Evolutionary conservation across 2,797 vertebrate species (phyloP), one percentile per base, ranked within the genome.

Genomic region (Buphagus erythrorhynchus): DNA sequence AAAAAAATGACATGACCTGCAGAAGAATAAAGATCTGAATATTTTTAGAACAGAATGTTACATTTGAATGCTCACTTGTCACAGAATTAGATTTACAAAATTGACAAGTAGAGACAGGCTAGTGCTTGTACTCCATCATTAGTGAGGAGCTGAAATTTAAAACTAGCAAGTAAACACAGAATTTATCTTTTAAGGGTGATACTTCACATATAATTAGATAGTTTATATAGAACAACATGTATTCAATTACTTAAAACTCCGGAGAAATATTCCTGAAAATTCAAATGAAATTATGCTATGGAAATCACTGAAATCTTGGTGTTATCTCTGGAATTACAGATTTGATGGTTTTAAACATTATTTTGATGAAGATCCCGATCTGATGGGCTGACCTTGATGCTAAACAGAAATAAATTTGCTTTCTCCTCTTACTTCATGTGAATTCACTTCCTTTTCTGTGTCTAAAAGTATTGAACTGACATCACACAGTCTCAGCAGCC

Each of bases 41-140:
- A 74, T 82, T 90, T 94, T 94, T 93, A 66, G 73, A 85, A 68
- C 61, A 79, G 82, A 59, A 48, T 75, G 75, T 85, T 72, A 33
- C 49, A 46, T 93, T 93, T 71, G 92, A 61, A 71, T 88, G 74
- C 66, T 88, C 36, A 66, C 57, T 54, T 94, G 77, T 88, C 80
- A 89, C 22, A 69, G 63, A 91, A 74, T 69, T 59, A 93, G 72
- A 63, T 58, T 91, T 73, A 35, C 79, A 93, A 92, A 82, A 72
- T 11, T 73, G 85, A 95, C 62, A 75, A 58, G 72, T 19, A 62
- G 88, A 94, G 77, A 77, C 61, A 86, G 51, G n/a, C 61, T 79
- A 46, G 51, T 0, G 0, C 67, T 88, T 71, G 79, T 51, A 58
- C 57, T 87, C 38, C 59, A 11, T 35, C 55, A n/a, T 73, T 88